Conservation (phyloP, 2,888 invertebrate species). For the Melangyna quadrimaculata region DNA sequence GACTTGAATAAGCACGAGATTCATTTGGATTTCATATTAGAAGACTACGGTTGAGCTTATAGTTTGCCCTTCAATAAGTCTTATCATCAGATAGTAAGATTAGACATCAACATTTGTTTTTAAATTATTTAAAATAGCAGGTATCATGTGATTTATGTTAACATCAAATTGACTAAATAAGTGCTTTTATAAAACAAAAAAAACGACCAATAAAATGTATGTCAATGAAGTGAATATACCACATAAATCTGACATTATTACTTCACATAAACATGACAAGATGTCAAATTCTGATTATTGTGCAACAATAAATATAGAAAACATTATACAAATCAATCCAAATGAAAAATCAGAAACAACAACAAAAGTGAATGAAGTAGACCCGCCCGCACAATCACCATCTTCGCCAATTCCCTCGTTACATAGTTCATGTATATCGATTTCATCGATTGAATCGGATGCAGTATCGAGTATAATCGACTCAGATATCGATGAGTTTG, state of each 20-base stretch:
- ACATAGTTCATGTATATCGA: constrained; percentile 78
- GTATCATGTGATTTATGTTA: not conserved
- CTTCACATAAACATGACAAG: not conserved
- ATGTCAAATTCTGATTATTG: constrained; percentile 17
- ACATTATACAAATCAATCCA: constrained; percentile 63
- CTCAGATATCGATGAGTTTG: constrained; percentile 76
- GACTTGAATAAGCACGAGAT: not conserved
- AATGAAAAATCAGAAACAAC: constrained; percentile 36
- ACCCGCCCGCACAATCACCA: not conserved
- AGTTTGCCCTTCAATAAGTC: not conserved
- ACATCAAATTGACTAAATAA: not conserved
- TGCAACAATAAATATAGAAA: constrained; percentile 64
- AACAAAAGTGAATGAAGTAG: not conserved
- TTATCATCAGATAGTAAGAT: constrained; percentile 34
- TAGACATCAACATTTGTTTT: not conserved
- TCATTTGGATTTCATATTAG: not conserved
- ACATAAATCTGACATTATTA: constrained; percentile 18
- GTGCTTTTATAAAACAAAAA: not conserved
- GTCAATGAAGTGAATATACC: constrained; percentile 73
- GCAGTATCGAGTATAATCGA: constrained; percentile 79
- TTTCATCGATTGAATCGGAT: constrained; percentile 78
- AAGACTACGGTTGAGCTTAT: not conserved
- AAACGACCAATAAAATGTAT: constrained; percentile 39
- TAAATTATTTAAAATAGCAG: not conserved
- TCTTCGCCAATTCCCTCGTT: constrained; percentile 73